Evolutionary conservation across 2,113 vertebrate genomes (phyloP).

Genomic region (Plectropomus leopardus): DNA sequence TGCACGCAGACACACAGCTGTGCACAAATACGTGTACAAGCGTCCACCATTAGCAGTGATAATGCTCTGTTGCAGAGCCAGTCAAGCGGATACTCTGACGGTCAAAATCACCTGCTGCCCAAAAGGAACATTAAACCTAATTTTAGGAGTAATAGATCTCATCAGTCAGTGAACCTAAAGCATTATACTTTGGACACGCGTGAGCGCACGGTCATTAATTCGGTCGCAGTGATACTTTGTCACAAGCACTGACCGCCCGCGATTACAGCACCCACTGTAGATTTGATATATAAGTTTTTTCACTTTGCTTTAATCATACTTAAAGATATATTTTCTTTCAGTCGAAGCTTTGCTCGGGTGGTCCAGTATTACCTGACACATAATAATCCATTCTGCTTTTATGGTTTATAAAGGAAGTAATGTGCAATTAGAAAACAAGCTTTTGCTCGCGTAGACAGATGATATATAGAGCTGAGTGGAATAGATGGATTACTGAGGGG

Average conservation of each 20-base stretch:
- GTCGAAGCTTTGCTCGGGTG: constrained; percentile 16
- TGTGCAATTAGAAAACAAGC: constrained; percentile 21
- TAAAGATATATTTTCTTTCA: constrained; percentile 26
- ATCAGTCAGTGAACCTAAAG: constrained; percentile 85
- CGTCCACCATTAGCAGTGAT: constrained; percentile 36
- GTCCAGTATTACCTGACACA: constrained; percentile 10
- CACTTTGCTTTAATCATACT: constrained; percentile 44
- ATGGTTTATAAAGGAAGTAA: constrained; percentile 1
- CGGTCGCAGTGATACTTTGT: constrained; percentile 72
- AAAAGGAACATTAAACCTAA: constrained; percentile 85
- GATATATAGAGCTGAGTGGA: background rate
- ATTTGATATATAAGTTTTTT: constrained; percentile 59
- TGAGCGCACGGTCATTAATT: constrained; percentile 76
- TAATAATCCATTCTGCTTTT: constrained; percentile 13
- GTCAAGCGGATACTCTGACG: constrained; percentile 58
- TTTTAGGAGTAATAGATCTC: constrained; percentile 85
- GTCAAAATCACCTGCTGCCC: constrained; percentile 81
- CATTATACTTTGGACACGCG: constrained; percentile 73
- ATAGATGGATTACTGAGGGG: no score
- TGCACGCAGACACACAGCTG: background rate
- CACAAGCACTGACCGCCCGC: constrained; percentile 66
- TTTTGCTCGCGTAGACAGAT: constrained; percentile 12
- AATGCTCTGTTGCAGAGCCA: constrained; percentile 52
- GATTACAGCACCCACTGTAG: constrained; percentile 54
- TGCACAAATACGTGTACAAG: background rate